Conservation (phyloP, 2,113 vertebrate species). For the Grallaria varia region DNA sequence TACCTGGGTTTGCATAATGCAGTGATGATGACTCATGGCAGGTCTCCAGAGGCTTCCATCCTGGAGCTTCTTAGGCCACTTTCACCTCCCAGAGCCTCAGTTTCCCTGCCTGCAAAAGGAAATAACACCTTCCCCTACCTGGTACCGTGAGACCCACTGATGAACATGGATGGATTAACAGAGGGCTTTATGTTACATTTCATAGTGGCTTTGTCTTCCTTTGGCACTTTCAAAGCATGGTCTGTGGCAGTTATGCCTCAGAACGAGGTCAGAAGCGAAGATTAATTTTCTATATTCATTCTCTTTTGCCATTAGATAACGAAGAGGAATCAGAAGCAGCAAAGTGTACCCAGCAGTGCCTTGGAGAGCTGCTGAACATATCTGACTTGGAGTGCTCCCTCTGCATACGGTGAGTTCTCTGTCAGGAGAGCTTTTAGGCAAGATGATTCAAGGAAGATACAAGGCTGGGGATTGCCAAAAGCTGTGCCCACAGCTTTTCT, state of each 20-base stretch:
- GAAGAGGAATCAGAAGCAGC: not conserved
- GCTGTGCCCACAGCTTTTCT: not conserved
- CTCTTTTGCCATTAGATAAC: not conserved
- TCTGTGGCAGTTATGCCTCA: not conserved
- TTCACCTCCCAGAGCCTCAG: not conserved
- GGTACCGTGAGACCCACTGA: not conserved
- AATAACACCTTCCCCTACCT: not conserved
- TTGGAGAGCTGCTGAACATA: conserved; percentile 67
- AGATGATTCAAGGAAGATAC: not conserved
- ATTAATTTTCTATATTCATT: not conserved
- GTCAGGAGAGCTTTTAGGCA: not conserved
- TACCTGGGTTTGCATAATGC: not conserved
- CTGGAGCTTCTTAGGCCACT: not conserved
- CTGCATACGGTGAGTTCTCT: conserved; percentile 82
- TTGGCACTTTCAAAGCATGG: not conserved
- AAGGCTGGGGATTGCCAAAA: not conserved
- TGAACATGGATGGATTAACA: rapidly evolving
- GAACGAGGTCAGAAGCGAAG: not conserved
- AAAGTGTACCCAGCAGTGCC: not conserved
- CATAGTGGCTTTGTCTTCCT: not conserved
- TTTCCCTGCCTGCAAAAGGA: not conserved
- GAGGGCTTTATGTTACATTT: not conserved
- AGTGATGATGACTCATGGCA: not conserved
- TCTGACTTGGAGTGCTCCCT: conserved; percentile 90
- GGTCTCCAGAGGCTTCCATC: not conserved